These are phyloP conservation scores for Pterostichus niger DNA, from an alignment of 2,888 invertebrate species.

Conservation along the genomic window DNA sequence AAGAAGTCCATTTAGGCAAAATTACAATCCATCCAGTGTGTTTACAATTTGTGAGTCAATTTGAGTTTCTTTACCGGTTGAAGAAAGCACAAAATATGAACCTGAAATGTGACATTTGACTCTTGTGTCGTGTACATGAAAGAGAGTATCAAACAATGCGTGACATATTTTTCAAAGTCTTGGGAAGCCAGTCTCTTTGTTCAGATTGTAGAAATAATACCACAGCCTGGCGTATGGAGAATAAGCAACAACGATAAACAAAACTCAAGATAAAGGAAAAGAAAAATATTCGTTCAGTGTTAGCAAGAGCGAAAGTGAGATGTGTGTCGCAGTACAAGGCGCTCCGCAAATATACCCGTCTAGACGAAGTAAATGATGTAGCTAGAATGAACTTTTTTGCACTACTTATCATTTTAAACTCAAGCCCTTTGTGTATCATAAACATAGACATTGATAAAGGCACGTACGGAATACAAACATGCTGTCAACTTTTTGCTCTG, in stretches of 20 bases:
- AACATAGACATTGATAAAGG: conserved; percentile 54
- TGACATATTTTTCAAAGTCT: conserved; percentile 41
- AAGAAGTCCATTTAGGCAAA: not conserved
- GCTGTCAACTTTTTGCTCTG: conserved; percentile 16
- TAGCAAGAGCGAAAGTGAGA: conserved; percentile 21
- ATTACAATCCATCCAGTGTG: not conserved
- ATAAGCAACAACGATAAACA: conserved; percentile 45
- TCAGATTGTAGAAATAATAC: conserved; percentile 46
- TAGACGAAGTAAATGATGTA: conserved; percentile 53
- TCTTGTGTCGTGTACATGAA: conserved; percentile 38
- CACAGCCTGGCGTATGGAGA: conserved; percentile 27
- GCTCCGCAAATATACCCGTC: conserved; percentile 17
- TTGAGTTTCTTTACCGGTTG: conserved; percentile 5
- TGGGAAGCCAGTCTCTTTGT: conserved; percentile 40
- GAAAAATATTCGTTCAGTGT: conserved; percentile 14
- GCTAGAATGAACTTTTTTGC: conserved; percentile 44
- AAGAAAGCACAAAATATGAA: conserved; percentile 19
- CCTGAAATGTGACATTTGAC: conserved; percentile 33
- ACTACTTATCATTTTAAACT: conserved; percentile 52
- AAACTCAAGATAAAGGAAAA: conserved; percentile 35
- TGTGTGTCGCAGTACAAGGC: not conserved
- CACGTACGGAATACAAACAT: conserved; percentile 24
- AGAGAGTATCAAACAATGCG: conserved; percentile 42
- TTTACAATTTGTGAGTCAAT: conserved; percentile 14
- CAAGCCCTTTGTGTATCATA: conserved; percentile 52